These are phyloP conservation scores for Otolemur garnettii DNA, from an alignment of 2,113 vertebrate species.

Conservation along the genomic window DNA sequence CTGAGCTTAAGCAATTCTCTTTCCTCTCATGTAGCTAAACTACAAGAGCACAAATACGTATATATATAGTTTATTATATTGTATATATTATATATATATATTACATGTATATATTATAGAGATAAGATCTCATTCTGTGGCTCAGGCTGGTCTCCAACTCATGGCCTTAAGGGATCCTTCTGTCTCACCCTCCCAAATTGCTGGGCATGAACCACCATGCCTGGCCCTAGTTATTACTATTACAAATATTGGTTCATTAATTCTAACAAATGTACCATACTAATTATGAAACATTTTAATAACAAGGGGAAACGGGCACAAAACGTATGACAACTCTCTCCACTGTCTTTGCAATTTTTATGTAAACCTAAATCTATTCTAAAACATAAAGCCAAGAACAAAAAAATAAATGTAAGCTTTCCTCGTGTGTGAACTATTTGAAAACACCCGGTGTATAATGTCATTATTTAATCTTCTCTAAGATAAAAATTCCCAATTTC, in stretches of 20 bases:
- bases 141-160: too few species aligned
- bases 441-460: background rate
- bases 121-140: too few species aligned
- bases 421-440: background rate
- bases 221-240: background rate
- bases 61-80: too few species aligned
- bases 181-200: too few species aligned
- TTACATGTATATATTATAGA: too few species aligned
- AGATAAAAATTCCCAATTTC: background rate
- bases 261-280: background rate
- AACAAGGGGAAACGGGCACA: background rate
- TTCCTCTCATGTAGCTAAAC: too few species aligned
- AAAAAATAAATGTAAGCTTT: background rate
- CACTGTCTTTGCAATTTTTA: background rate
- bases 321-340: background rate
- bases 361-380: slow-evolving; percentile 6
- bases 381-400: slow-evolving; percentile 1
- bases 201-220: too few species aligned
- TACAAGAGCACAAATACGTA: too few species aligned
- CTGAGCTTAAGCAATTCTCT: too few species aligned
- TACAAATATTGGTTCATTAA: background rate
- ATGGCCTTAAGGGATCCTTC: too few species aligned
- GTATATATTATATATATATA: too few species aligned
- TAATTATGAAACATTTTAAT: background rate
- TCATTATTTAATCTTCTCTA: background rate